phyloP scores from a whole-genome alignment of 92 coral and sea anemone genomes.

The Porites cylindrica region DNA sequence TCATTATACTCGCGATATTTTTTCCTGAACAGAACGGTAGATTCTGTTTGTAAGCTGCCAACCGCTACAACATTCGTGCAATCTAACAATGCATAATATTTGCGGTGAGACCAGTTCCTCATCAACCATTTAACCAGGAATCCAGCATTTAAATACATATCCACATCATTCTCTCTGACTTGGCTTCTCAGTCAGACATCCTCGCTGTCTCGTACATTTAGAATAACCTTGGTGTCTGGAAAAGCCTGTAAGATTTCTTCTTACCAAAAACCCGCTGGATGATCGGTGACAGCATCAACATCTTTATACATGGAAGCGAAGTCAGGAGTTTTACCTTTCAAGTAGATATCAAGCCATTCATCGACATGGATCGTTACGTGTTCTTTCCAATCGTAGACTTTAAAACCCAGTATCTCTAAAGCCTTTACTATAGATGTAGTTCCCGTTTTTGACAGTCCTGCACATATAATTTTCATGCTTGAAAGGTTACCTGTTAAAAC shows the following conservation, averaged over 20 bases:
- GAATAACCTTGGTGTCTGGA: slow-evolving; percentile 1
- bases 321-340: slow-evolving; percentile 33
- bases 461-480: too few species aligned
- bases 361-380: slow-evolving; percentile 43
- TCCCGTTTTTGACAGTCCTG: slow-evolving; percentile 51
- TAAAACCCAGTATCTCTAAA: slow-evolving; percentile 42
- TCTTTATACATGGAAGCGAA: slow-evolving; percentile 34
- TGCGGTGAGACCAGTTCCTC: not conserved
- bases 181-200: not conserved
- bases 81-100: not conserved
- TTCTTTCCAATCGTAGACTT: slow-evolving; percentile 45
- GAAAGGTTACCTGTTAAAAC: too few species aligned
- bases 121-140: not conserved
- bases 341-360: slow-evolving; percentile 25
- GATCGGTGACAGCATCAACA: slow-evolving; percentile 31
- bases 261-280: slow-evolving; percentile 27
- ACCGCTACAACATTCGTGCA: not conserved
- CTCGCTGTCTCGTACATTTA: slow-evolving; percentile 8
- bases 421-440: slow-evolving; percentile 57
- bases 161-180: not conserved
- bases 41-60: not conserved
- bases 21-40: not conserved
- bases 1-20: slow-evolving; percentile 1
- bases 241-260: slow-evolving; percentile 5
- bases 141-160: not conserved